Evolutionary conservation across 92 coral and sea anemone species (phyloP).

Genomic region (Chrysogorgia sp.): DNA sequence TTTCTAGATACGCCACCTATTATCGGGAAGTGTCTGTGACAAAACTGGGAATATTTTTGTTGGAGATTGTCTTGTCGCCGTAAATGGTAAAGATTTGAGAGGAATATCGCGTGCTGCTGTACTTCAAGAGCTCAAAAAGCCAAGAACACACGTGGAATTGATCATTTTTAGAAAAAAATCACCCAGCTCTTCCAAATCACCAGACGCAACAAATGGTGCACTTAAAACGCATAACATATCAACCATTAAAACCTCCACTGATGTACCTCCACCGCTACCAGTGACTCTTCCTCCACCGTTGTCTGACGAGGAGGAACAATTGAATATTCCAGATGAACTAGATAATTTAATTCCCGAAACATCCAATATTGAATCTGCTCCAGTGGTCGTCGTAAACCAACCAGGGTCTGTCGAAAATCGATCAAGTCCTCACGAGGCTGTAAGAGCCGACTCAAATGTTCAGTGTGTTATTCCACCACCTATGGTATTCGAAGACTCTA

Average conservation of each 20-base stretch:
- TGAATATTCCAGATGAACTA: not conserved
- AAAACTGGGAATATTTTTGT: constrained; percentile 74
- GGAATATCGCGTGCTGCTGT: constrained; percentile 84
- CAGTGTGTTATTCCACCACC: constrained; percentile 19
- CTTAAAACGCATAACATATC: constrained; percentile 4
- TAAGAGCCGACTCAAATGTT: not conserved
- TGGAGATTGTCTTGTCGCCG: constrained; percentile 83
- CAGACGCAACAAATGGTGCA: not conserved
- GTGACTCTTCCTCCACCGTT: constrained; percentile 20
- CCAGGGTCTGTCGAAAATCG: not conserved
- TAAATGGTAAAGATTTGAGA: constrained; percentile 72
- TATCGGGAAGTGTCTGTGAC: constrained; percentile 85
- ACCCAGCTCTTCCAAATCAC: not conserved
- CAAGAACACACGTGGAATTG: constrained; percentile 68
- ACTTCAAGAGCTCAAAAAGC: constrained; percentile 88
- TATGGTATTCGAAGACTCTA: constrained; percentile 17
- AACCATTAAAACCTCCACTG: not conserved
- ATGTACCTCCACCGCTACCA: constrained; percentile 27
- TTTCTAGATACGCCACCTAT: constrained; percentile 83
- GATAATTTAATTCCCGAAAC: constrained; percentile 4
- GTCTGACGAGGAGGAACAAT: constrained; percentile 13
- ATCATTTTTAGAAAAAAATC: constrained; percentile 69
- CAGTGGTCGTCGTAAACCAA: not conserved
- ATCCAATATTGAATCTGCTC: not conserved
- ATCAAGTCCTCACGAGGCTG: not conserved